phyloP scores from a whole-genome alignment of 2,888 invertebrate species.

The Beris morrisii region DNA sequence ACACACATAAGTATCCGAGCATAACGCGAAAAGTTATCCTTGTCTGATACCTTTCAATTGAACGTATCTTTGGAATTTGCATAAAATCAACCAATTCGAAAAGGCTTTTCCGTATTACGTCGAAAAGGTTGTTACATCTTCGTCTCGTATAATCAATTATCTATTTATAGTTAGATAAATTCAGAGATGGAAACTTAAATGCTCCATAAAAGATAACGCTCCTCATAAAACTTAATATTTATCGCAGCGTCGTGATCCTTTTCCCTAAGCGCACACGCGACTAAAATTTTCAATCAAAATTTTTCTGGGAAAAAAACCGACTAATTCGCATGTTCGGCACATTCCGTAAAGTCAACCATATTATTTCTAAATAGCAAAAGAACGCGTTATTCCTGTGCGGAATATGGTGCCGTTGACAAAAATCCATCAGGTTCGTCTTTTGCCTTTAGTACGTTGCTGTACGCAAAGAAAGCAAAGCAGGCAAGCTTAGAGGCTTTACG shows the following conservation, averaged over 20 bases:
- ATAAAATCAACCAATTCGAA: slow-evolving; percentile 23
- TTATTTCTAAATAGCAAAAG: too few species aligned
- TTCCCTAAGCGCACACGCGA: too few species aligned
- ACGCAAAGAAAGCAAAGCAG: too few species aligned
- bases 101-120: background rate
- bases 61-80: slow-evolving; percentile 12
- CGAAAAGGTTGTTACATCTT: background rate
- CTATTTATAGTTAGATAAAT: slow-evolving; percentile 23
- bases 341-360: too few species aligned
- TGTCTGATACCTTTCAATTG: slow-evolving; percentile 8
- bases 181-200: slow-evolving; percentile 17
- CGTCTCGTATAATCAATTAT: slow-evolving; percentile 22
- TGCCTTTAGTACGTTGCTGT: too few species aligned
- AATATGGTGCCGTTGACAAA: too few species aligned
- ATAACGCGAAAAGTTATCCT: slow-evolving; percentile 18
- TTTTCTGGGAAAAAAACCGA: too few species aligned
- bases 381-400: too few species aligned
- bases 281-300: too few species aligned
- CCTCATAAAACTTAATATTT: slow-evolving; percentile 36
- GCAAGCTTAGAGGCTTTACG: too few species aligned
- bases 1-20: background rate
- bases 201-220: slow-evolving; percentile 34
- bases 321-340: too few species aligned
- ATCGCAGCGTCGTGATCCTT: slow-evolving; percentile 28
- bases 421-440: too few species aligned